These are phyloP conservation scores for Caenorhabditis elegans DNA, from an alignment of 1,140 invertebrate species.

Conservation along the genomic window WBcel235 BX284606.5:11031001-11031500, in stretches of 20 bases:
- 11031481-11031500: not conserved
- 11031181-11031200: conserved; percentile 21
- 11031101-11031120: conserved; percentile 28
- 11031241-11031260: not conserved
- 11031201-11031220: not conserved
- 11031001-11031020: too few species aligned
- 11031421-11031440: not conserved
- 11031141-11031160: conserved; percentile 11
- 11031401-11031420: not conserved
- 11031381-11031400: not conserved
- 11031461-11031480: not conserved
- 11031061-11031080: not conserved
- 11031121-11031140: conserved; percentile 19
- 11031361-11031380: not conserved
- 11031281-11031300: not conserved
- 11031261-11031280: not conserved
- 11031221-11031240: not conserved
- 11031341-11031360: not conserved
- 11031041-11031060: not conserved
- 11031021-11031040: not conserved
- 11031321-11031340: not conserved
- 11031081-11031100: conserved; percentile 23
- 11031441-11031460: not conserved
- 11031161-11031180: conserved; percentile 21
- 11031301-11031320: not conserved